These are phyloP conservation scores for Papio anubis DNA, from an alignment of 2,113 vertebrate genomes.

Conservation along the genomic window DNA sequence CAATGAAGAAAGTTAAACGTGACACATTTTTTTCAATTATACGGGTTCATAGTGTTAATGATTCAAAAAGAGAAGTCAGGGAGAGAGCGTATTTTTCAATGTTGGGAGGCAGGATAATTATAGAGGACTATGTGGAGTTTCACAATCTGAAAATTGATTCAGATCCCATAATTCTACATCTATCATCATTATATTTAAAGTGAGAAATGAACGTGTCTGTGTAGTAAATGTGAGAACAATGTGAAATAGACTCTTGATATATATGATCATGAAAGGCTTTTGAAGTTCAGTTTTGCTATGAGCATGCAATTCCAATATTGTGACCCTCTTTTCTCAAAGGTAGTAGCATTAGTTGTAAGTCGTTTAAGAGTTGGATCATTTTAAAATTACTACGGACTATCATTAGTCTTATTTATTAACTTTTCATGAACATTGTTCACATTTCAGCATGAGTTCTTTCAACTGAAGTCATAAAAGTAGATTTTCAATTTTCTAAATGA, in stretches of 20 bases:
- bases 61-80: not conserved
- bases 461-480: constrained; percentile 68
- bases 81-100: not conserved
- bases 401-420: constrained; percentile 73
- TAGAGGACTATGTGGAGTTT: not conserved
- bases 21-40: not conserved
- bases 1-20: not conserved
- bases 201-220: constrained; percentile 33
- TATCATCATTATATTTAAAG: constrained; percentile 34
- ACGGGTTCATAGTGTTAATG: not conserved
- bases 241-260: not conserved
- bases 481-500: constrained; percentile 75
- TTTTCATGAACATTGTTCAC: constrained; percentile 76
- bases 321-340: constrained; percentile 33
- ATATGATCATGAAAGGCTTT: constrained; percentile 23
- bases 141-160: constrained; percentile 12
- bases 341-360: constrained; percentile 53
- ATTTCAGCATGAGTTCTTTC: constrained; percentile 64
- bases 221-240: not conserved
- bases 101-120: not conserved
- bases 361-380: constrained; percentile 60
- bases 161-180: not conserved
- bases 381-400: constrained; percentile 54
- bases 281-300: constrained; percentile 43
- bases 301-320: constrained; percentile 29